phyloP scores from a whole-genome alignment of 2,797 vertebrate species.

The Myotis myotis region DNA sequence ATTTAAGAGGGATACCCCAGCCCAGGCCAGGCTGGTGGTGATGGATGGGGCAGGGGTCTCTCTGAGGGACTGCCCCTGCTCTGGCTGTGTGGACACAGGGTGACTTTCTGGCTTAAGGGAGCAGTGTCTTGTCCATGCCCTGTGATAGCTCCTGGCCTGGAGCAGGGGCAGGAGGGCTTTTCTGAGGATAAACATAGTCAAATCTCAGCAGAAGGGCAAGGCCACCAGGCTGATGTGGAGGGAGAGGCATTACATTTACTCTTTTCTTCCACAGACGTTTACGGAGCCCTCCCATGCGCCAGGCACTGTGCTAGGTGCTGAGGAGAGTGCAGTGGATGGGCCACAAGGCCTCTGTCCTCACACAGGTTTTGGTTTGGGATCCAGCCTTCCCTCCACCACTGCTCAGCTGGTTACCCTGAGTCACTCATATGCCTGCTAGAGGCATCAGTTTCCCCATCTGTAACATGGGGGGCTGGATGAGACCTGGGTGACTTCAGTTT shows the following conservation, averaged over 20 bases:
- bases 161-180: not conserved
- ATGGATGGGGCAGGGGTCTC: not conserved
- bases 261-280: not conserved
- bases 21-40: not conserved
- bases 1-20: not conserved
- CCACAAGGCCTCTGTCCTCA: not conserved
- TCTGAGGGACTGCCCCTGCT: not conserved
- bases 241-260: not conserved
- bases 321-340: not conserved
- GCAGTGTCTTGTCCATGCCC: not conserved
- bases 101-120: not conserved
- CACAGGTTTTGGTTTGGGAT: not conserved
- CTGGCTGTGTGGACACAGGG: not conserved
- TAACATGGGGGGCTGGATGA: not conserved
- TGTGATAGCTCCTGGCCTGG: not conserved
- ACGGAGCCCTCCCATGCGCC: not conserved
- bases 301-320: not conserved
- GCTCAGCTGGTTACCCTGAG: not conserved
- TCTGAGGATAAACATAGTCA: not conserved
- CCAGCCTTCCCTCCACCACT: not conserved
- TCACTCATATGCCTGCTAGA: not conserved
- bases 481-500: not conserved
- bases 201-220: not conserved
- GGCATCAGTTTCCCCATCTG: not conserved
- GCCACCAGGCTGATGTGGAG: not conserved